A percentile compares a stretch with the other conserved stretches of the same genome.
These are phyloP conservation scores for Silurus meridionalis DNA, from an alignment of 2,113 vertebrate genomes.

Conservation along the genomic window DNA sequence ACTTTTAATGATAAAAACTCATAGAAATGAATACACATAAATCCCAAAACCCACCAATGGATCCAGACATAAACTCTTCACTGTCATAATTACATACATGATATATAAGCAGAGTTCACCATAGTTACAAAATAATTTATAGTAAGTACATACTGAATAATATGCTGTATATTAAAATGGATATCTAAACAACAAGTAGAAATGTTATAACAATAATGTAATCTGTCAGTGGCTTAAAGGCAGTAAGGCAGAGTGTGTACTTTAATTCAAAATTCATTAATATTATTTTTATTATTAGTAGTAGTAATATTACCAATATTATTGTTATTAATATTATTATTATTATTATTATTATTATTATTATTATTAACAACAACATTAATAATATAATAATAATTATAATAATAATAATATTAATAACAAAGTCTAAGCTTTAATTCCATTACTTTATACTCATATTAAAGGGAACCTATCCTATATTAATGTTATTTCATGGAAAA, in stretches of 20 bases:
- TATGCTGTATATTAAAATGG: background rate
- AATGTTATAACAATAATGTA: background rate
- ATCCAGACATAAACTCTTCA: background rate
- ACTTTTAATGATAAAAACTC: background rate
- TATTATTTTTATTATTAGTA: too few species aligned
- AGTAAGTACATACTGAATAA: background rate
- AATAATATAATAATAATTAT: too few species aligned
- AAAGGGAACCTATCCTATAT: background rate
- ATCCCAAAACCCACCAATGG: background rate
- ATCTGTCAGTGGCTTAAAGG: background rate
- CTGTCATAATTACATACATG: background rate
- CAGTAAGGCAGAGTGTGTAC: background rate
- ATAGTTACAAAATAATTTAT: background rate
- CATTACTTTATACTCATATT: too few species aligned
- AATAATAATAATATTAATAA: too few species aligned
- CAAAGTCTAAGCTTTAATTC: too few species aligned
- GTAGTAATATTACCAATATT: too few species aligned
- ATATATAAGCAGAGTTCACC: background rate
- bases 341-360: too few species aligned
- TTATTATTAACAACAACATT: too few species aligned
- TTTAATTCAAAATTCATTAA: too few species aligned
- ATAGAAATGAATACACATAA: background rate
- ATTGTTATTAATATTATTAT: too few species aligned
- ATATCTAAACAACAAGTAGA: background rate
- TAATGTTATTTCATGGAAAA: background rate